phyloP scores from a whole-genome alignment of 2,888 invertebrate species.

The Cephus nigrinus region DNA sequence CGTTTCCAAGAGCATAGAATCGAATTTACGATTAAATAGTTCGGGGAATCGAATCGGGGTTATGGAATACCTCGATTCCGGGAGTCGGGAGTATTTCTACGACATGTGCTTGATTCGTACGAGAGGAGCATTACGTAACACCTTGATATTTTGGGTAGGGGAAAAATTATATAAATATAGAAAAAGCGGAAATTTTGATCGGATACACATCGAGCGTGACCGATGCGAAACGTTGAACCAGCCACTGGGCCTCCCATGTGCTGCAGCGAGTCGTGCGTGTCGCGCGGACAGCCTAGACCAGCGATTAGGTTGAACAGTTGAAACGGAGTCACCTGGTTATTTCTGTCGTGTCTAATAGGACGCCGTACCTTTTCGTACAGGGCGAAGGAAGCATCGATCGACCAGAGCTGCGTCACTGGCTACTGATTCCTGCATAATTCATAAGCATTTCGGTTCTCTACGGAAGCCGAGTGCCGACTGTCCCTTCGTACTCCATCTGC shows the following conservation, averaged over 20 bases:
- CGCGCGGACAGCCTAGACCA: not conserved
- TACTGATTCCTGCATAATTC: not conserved
- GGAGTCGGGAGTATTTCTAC: not conserved
- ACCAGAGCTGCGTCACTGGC: not conserved
- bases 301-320: not conserved
- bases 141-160: not conserved
- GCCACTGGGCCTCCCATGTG: not conserved
- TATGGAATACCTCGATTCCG: not conserved
- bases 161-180: not conserved
- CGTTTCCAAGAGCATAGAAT: not conserved
- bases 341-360: not conserved
- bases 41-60: not conserved
- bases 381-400: not conserved
- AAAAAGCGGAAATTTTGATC: not conserved
- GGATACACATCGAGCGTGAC: not conserved
- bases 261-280: not conserved
- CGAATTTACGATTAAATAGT: not conserved
- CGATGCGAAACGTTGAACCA: not conserved
- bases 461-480: not conserved
- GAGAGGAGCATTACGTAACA: not conserved
- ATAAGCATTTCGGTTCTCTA: not conserved
- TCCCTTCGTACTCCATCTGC: not conserved
- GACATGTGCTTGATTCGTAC: not conserved
- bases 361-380: not conserved
- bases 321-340: not conserved